Evolutionary conservation across 1,140 invertebrate species (phyloP), one percentile per base, ranked within the genome.

Genomic region (Drosophila quadrilineata): DNA sequence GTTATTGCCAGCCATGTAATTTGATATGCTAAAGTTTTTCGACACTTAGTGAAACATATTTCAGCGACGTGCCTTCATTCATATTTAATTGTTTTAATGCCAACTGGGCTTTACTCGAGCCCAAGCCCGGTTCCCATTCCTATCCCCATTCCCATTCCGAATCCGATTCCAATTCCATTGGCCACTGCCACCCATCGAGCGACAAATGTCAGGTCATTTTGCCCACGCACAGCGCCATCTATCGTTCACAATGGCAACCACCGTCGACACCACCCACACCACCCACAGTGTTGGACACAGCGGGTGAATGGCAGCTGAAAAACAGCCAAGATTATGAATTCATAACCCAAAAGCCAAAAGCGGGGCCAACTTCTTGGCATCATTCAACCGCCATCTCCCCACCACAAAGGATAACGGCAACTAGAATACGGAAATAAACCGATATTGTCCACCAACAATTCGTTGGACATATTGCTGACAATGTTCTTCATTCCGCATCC

Each of bases 1-100:
- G 43, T 29, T 10, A 28, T 16, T 46, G 49, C 26, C 40, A 58
- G 6, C 8, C n/a, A 8, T 57, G 66, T 70, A 65, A 70, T 70
- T 70, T 65, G 60, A 70, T 70, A 70, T 70, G 66, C 53, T 43
- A 65, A 65, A 65, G 38, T 65, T 56, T 69, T 58, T 70, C 53
- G 60, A 70, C 66, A 70, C 66, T 69, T 57, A 56, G 66, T 43
- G 65, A 69, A 69, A 50, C 65, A 68, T 57, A 67, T 72, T 72
- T 72, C 52, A 71, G 52, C 52, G 48, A 69, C 65, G 66, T 72
- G 65, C 65, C 31, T 40, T 67, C 50, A 63, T 63, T 40, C 64
- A 68, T 72, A 72, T 69, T 69, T 72, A 69, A 72, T 72, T 72
- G 66, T 64, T 69, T 64, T 24, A 57, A 56, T 50, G 36, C 28